Conservation (phyloP, 2,113 vertebrate genomes). For the Oryzias curvinotus region DNA sequence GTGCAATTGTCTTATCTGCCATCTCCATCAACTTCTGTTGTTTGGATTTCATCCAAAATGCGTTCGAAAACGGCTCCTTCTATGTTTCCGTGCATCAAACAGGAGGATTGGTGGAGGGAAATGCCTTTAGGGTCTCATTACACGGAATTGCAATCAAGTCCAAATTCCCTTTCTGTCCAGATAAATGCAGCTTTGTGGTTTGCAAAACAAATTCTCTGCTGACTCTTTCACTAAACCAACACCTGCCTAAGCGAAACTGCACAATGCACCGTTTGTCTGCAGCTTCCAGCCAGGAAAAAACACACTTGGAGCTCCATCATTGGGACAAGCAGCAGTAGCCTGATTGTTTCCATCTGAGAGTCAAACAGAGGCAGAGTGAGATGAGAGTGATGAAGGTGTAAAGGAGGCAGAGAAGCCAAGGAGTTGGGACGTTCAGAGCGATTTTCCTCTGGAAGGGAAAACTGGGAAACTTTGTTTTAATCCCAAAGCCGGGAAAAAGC, state of each 20-base stretch:
- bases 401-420: conserved; percentile 9
- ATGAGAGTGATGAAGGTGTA: conserved; percentile 6
- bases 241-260: no score
- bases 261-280: background rate
- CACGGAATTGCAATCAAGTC: no score
- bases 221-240: no score
- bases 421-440: background rate
- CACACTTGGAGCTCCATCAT: conserved; percentile 22
- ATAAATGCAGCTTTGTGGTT: background rate
- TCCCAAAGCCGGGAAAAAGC: background rate
- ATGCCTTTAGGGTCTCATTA: background rate
- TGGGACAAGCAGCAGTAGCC: conserved; percentile 33
- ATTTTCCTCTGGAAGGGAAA: background rate
- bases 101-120: conserved; percentile 3
- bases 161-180: background rate
- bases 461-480: background rate
- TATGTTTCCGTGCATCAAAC: conserved; percentile 11
- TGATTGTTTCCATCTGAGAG: conserved; percentile 60
- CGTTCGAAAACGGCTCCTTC: conserved; percentile 20
- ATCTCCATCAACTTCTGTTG: background rate
- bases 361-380: conserved; percentile 24
- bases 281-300: conserved; percentile 18
- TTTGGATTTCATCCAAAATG: conserved; percentile 8
- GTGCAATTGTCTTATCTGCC: conserved; percentile 4
- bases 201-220: background rate